These are phyloP conservation scores for Polypterus senegalus DNA, from an alignment of 2,113 vertebrate genomes.

Conservation along the genomic window DNA sequence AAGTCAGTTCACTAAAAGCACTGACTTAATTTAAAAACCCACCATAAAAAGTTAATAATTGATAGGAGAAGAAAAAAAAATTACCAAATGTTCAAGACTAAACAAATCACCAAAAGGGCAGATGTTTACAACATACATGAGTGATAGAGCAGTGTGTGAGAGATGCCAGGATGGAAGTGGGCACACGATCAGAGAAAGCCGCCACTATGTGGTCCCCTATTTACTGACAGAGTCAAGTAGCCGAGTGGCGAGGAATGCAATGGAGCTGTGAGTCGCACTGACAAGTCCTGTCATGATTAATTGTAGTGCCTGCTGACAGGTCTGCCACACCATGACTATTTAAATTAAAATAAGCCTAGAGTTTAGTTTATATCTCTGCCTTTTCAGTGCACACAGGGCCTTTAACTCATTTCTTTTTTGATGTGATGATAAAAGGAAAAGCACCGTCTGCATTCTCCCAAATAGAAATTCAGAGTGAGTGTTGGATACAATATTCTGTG, in stretches of 20 bases:
- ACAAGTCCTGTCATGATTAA: slow-evolving; percentile 42
- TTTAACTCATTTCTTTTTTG: too few species aligned
- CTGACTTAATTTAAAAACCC: too few species aligned
- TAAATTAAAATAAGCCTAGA: slow-evolving; percentile 42
- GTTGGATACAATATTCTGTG: too few species aligned
- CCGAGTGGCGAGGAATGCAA: too few species aligned
- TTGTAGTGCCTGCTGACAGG: slow-evolving; percentile 33
- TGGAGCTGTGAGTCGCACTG: slow-evolving; percentile 9
- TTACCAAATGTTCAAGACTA: background rate
- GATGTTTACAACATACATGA: slow-evolving; percentile 26
- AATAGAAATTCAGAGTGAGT: too few species aligned
- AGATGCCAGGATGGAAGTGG: slow-evolving; percentile 22
- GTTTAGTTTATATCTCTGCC: slow-evolving; percentile 41
- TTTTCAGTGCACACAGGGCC: slow-evolving; percentile 5
- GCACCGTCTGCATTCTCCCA: too few species aligned
- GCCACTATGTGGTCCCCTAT: slow-evolving; percentile 30
- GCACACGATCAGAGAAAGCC: slow-evolving; percentile 28
- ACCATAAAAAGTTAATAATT: too few species aligned
- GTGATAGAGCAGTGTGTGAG: slow-evolving; percentile 25
- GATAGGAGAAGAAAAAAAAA: too few species aligned
- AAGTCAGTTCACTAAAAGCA: too few species aligned
- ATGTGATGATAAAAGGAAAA: too few species aligned
- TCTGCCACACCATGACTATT: slow-evolving; percentile 41
- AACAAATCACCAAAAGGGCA: slow-evolving; percentile 6
- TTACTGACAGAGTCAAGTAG: slow-evolving; percentile 13